Conservation (phyloP, 2,113 vertebrate genomes). For the Pomatorhinus ruficollis region DNA sequence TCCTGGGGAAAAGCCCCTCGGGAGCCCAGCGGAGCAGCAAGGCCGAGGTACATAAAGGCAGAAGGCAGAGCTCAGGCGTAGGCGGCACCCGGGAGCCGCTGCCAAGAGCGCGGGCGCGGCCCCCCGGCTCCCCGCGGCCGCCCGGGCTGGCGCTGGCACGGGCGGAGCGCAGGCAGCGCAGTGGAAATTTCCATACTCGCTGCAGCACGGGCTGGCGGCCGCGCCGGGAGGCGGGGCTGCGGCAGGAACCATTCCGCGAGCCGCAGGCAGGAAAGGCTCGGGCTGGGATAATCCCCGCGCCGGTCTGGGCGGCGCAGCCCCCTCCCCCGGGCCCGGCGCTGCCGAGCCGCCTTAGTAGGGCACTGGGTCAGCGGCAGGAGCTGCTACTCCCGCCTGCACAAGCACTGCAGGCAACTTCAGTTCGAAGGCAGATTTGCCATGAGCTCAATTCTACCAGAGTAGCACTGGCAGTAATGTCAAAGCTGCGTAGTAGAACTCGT, state of each 20-base stretch:
- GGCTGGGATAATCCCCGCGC: not conserved
- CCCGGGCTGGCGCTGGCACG: not conserved
- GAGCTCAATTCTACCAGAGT: fast-evolving
- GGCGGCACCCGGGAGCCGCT: not conserved
- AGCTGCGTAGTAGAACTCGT: not conserved
- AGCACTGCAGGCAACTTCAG: fast-evolving
- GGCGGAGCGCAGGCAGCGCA: not conserved
- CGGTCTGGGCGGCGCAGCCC: fast-evolving
- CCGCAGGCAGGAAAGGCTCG: not conserved
- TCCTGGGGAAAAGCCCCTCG: not conserved
- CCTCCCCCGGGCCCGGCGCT: not conserved
- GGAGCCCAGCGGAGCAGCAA: fast-evolving
- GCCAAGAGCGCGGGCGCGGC: not conserved
- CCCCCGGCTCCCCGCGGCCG: not conserved
- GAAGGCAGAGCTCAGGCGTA: fast-evolving
- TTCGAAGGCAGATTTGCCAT: fast-evolving
- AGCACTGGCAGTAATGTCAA: fast-evolving
- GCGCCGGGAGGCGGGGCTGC: not conserved
- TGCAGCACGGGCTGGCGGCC: fast-evolving
- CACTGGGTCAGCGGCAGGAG: not conserved
- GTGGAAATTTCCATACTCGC: slow-evolving; percentile 43
- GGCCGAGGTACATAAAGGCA: fast-evolving
- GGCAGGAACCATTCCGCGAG: not conserved
- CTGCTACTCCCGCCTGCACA: fast-evolving
- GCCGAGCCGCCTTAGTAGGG: not conserved